A percentile compares a stretch with the other conserved stretches of the same genome.
These are phyloP conservation scores for Scomber colias DNA, from an alignment of 2,113 vertebrate species.

Conservation along the genomic window DNA sequence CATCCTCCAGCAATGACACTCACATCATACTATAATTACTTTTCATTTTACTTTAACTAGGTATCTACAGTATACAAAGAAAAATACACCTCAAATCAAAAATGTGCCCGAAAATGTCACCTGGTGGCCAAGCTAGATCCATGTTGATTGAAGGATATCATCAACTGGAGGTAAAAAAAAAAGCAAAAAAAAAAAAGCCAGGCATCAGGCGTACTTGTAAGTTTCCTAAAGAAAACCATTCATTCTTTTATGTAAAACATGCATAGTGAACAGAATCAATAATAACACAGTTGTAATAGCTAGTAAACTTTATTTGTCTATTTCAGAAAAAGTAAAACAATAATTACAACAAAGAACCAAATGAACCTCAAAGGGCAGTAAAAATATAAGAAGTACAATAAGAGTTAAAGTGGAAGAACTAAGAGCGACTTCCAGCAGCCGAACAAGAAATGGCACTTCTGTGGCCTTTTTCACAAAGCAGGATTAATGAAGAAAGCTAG, in stretches of 20 bases:
- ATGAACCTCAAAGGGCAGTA: slow-evolving; percentile 66
- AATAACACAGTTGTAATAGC: slow-evolving; percentile 49
- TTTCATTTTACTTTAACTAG: too few relatives aligned
- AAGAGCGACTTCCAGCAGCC: slow-evolving; percentile 74
- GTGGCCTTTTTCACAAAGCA: slow-evolving; percentile 48
- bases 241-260: not conserved
- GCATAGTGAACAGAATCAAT: not conserved
- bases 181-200: not conserved
- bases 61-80: too few relatives aligned
- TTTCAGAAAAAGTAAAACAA: slow-evolving; percentile 72
- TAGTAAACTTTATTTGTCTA: slow-evolving; percentile 76
- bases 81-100: too few relatives aligned
- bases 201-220: not conserved
- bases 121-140: too few relatives aligned
- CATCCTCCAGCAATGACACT: too few relatives aligned
- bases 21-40: too few relatives aligned
- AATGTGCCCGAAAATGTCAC: too few relatives aligned
- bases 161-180: not conserved
- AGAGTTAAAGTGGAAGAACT: slow-evolving; percentile 78
- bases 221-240: too few relatives aligned
- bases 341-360: slow-evolving; percentile 79
- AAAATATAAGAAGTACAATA: slow-evolving; percentile 77
- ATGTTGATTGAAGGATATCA: too few relatives aligned
- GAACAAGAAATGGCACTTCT: slow-evolving; percentile 68
- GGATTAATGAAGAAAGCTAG: not conserved